These are phyloP conservation scores for Notothenia rossii DNA, from an alignment of 2,113 vertebrate species.

Conservation along the genomic window DNA sequence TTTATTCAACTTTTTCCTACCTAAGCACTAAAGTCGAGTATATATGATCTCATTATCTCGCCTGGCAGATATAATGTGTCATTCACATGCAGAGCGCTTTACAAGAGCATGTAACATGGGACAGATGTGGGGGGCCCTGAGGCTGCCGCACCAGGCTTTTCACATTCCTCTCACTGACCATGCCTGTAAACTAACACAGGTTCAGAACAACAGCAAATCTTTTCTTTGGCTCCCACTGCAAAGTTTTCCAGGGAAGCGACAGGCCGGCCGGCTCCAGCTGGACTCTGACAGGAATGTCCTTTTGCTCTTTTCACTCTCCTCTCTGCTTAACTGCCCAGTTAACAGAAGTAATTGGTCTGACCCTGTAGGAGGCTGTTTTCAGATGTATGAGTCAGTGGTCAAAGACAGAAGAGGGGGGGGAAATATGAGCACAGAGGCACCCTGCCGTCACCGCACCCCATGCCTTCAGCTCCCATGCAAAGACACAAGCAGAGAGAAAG, in stretches of 20 bases:
- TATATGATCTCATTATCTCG: background rate
- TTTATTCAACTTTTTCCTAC: background rate
- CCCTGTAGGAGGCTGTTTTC: slow-evolving; percentile 47
- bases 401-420: background rate
- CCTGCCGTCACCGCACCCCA: slow-evolving; percentile 27
- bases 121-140: slow-evolving; percentile 71
- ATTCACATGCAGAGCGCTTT: slow-evolving; percentile 37
- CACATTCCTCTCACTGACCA: slow-evolving; percentile 74
- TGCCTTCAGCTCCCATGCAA: slow-evolving; percentile 38
- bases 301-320: slow-evolving; percentile 53
- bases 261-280: slow-evolving; percentile 52
- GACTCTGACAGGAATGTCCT: slow-evolving; percentile 53
- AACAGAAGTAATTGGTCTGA: slow-evolving; percentile 67
- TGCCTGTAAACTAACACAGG: slow-evolving; percentile 60
- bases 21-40: background rate
- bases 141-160: slow-evolving; percentile 47
- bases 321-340: slow-evolving; percentile 62
- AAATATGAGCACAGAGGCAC: slow-evolving; percentile 25
- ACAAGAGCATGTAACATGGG: slow-evolving; percentile 60
- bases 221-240: slow-evolving; percentile 52
- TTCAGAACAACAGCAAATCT: slow-evolving; percentile 52
- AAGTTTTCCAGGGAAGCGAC: slow-evolving; percentile 52
- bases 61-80: slow-evolving; percentile 33
- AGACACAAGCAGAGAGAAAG: slow-evolving; percentile 43
- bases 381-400: slow-evolving; percentile 56